These are phyloP conservation scores for Capitella teleta DNA, from an alignment of 1,140 invertebrate genomes.

Conservation along the genomic window DNA sequence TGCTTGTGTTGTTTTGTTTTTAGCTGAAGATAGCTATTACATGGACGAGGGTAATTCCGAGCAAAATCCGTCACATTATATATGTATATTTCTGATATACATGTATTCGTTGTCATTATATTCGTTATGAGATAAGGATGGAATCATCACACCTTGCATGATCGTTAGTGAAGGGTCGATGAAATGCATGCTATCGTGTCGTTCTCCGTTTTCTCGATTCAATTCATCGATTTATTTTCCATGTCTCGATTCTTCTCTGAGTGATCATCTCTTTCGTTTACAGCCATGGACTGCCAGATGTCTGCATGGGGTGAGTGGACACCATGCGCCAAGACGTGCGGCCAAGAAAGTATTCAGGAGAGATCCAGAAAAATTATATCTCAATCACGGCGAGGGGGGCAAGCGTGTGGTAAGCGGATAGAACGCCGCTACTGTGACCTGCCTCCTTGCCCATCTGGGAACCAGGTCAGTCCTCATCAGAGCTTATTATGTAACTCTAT, in stretches of 20 bases:
- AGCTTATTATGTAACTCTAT: no score
- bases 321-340: slow-evolving; percentile 23
- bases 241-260: neutral
- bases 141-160: neutral
- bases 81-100: neutral
- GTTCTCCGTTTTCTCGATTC: neutral
- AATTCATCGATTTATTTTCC: neutral
- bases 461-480: no score
- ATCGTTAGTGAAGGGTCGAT: neutral
- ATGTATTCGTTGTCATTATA: neutral
- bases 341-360: slow-evolving; percentile 18
- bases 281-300: slow-evolving; percentile 27
- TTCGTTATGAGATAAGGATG: neutral
- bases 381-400: slow-evolving; percentile 20
- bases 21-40: neutral
- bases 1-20: neutral
- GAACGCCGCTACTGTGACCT: slow-evolving; percentile 26
- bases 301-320: slow-evolving; percentile 23
- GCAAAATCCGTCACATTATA: no score
- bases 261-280: neutral
- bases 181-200: neutral
- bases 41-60: neutral
- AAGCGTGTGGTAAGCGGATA: slow-evolving; percentile 19
- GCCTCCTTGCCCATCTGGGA: slow-evolving; percentile 1
- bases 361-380: slow-evolving; percentile 16